A percentile compares a stretch with the other conserved stretches of the same genome.
phyloP scores from a whole-genome alignment of 35 echinoderm and acorn worm genomes.

The Anneissia japonica region DNA sequence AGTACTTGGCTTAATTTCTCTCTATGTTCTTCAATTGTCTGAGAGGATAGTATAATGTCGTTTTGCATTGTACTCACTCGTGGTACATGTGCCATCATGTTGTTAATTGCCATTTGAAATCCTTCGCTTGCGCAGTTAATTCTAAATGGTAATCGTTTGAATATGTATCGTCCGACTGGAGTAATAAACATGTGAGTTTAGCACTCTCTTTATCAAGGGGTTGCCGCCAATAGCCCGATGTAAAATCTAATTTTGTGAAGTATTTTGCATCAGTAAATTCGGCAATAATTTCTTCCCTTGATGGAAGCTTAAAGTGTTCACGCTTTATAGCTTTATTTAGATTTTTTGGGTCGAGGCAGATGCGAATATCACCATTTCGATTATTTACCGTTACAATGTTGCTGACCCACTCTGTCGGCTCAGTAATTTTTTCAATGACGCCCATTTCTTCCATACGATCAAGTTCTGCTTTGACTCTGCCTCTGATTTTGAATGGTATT shows the following conservation, averaged over 20 bases:
- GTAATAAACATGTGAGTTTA: no score
- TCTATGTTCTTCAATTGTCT: neutral
- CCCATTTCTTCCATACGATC: slow-evolving; percentile 44
- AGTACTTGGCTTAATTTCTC: neutral
- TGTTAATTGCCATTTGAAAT: no score
- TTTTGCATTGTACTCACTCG: neutral
- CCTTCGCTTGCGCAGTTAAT: no score
- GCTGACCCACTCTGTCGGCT: slow-evolving; percentile 51
- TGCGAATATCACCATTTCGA: neutral
- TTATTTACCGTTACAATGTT: neutral
- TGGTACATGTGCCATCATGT: no score
- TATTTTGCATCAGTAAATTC: neutral
- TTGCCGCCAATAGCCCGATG: neutral
- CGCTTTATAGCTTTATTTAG: neutral
- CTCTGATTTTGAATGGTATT: slow-evolving; percentile 31
- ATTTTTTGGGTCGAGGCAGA: neutral
- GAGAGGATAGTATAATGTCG: neutral
- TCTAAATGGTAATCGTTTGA: no score
- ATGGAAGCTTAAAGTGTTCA: neutral
- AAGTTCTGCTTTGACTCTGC: slow-evolving; percentile 48
- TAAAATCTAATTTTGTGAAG: neutral
- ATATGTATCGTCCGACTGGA: no score
- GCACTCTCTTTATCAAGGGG: neutral
- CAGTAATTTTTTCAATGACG: slow-evolving; percentile 29
- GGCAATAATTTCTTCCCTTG: neutral